Evolutionary conservation across 2,888 invertebrate genomes (phyloP).

Genomic region (Mythimna albipuncta): DNA sequence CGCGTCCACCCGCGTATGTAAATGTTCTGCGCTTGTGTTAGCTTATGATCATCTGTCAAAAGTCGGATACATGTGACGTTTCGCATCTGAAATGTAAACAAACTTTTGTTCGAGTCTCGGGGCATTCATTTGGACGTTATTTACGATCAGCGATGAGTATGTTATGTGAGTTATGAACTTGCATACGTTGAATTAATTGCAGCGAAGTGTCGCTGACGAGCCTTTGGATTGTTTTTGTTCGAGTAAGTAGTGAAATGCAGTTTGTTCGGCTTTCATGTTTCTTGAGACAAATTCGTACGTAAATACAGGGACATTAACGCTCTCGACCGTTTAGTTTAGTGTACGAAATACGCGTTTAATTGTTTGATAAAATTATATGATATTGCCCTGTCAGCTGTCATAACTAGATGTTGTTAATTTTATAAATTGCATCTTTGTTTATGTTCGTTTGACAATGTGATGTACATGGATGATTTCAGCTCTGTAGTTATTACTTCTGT

Average conservation of each 20-base stretch:
- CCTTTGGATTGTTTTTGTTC: conserved; percentile 86
- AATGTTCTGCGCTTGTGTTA: conserved; percentile 86
- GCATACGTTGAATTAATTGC: conserved; percentile 86
- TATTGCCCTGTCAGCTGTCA: conserved; percentile 52
- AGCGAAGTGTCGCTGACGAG: conserved; percentile 75
- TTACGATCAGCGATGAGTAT: conserved; percentile 81
- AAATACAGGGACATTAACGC: conserved; percentile 70
- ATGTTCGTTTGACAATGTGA: conserved; percentile 47
- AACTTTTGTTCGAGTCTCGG: conserved; percentile 80
- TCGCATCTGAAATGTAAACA: conserved; percentile 89
- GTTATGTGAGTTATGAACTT: conserved; percentile 87
- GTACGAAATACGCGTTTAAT: conserved; percentile 69
- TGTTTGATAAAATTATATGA: conserved; percentile 64
- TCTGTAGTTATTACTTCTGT: conserved; percentile 10
- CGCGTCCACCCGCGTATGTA: conserved; percentile 80
- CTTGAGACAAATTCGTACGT: conserved; percentile 73
- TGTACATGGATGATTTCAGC: conserved; percentile 21
- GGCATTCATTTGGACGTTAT: conserved; percentile 82
- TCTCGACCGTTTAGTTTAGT: conserved; percentile 72
- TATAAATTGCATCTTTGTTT: conserved; percentile 39
- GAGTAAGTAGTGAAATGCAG: conserved; percentile 84
- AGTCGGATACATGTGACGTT: conserved; percentile 89
- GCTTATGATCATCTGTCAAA: conserved; percentile 89
- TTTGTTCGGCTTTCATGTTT: conserved; percentile 72
- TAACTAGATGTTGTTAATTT: conserved; percentile 56